Percentiles rank a stretch among this genome's conserved stretches.
Conservation (phyloP, 1,140 invertebrate genomes). For the Dysdera silvatica region DNA sequence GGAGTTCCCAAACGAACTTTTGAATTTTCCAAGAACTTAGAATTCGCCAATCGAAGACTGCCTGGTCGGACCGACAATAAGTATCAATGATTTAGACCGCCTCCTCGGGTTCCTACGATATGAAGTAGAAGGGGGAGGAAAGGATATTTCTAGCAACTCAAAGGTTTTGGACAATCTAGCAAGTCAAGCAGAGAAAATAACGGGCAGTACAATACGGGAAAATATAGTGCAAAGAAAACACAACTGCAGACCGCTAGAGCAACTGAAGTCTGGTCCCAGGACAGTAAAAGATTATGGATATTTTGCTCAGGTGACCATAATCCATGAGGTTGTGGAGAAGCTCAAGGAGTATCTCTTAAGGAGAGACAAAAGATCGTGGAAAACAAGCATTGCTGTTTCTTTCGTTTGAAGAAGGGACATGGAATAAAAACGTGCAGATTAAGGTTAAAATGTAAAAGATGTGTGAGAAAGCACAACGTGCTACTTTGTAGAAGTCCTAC, state of each 20-base stretch:
- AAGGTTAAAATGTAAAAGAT: neutral
- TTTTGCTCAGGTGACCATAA: conserved; percentile 3
- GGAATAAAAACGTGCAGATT: neutral
- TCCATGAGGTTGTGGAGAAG: neutral
- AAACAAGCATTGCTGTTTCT: neutral
- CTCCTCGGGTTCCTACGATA: conserved; percentile 5
- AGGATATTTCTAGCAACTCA: neutral
- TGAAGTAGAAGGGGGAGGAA: conserved; percentile 1
- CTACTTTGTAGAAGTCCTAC: conserved; percentile 4
- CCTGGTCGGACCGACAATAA: too few species aligned
- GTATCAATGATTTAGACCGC: neutral
- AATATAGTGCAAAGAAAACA: neutral
- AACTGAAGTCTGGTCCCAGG: neutral
- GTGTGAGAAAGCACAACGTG: neutral
- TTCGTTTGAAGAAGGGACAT: neutral
- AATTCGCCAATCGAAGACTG: too few species aligned
- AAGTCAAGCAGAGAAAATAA: neutral
- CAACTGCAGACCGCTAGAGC: neutral
- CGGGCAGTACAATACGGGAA: too few species aligned
- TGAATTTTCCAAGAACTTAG: too few species aligned
- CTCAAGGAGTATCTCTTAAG: neutral
- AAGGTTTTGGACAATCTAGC: neutral
- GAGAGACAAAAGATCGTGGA: neutral
- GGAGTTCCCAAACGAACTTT: neutral
- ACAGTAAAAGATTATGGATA: neutral